These are phyloP conservation scores for Amiota communis DNA, from an alignment of 2,888 invertebrate genomes.

Conservation along the genomic window DNA sequence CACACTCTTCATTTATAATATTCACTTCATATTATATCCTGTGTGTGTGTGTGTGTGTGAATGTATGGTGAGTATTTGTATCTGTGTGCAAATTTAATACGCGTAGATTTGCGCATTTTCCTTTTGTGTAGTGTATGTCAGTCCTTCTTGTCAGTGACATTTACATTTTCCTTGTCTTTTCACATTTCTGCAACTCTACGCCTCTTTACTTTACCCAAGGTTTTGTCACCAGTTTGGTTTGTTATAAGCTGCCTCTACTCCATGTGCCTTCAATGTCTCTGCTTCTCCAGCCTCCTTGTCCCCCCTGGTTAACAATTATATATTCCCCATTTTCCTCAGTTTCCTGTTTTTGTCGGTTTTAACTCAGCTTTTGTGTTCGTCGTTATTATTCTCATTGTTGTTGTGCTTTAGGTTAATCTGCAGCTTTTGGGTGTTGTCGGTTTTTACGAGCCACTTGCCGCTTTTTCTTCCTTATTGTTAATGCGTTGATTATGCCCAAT, in stretches of 20 bases:
- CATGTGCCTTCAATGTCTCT: neutral
- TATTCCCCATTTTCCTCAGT: no score
- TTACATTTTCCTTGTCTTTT: neutral
- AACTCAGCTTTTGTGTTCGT: neutral
- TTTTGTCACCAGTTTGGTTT: no score
- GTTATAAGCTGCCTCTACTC: no score
- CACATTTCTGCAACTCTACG: no score
- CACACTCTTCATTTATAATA: no score
- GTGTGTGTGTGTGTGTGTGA: neutral
- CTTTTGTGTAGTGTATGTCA: neutral
- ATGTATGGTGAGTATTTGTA: neutral
- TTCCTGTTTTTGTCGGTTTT: neutral
- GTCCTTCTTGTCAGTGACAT: slow-evolving; percentile 1
- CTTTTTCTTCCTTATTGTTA: slow-evolving; percentile 48
- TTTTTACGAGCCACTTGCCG: slow-evolving; percentile 65
- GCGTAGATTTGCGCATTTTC: slow-evolving; percentile 9
- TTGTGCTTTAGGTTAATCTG: slow-evolving; percentile 57
- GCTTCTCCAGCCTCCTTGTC: neutral
- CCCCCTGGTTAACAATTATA: neutral
- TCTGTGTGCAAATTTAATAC: neutral
- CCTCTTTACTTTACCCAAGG: no score
- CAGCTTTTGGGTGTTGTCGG: slow-evolving; percentile 63
- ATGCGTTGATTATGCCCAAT: slow-evolving; percentile 40
- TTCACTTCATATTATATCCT: no score
- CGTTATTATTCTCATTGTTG: neutral